Conservation (phyloP, 2,888 invertebrate genomes). For the Dynastes tityus region DNA sequence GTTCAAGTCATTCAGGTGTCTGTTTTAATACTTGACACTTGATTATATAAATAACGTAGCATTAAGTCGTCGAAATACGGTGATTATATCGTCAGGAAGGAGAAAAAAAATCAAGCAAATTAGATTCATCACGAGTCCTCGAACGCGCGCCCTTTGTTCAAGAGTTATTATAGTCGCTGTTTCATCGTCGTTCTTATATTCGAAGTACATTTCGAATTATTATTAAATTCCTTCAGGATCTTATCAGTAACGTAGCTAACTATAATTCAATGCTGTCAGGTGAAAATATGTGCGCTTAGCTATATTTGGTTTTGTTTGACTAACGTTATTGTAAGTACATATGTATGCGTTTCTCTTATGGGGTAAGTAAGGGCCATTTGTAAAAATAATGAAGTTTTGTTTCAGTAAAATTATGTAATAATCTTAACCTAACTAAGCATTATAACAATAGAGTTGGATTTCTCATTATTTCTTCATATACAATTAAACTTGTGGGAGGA, state of each 20-base stretch:
- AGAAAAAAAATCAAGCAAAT: constrained; percentile 53
- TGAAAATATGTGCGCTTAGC: neutral
- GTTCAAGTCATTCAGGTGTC: constrained; percentile 62
- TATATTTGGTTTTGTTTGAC: neutral
- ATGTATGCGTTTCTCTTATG: too few species aligned
- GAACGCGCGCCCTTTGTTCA: constrained; percentile 49
- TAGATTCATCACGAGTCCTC: constrained; percentile 55
- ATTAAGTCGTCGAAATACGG: constrained; percentile 61
- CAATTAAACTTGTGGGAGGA: too few species aligned
- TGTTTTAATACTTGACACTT: constrained; percentile 64
- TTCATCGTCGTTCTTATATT: constrained; percentile 13
- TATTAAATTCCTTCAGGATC: constrained; percentile 39
- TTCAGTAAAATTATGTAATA: too few species aligned
- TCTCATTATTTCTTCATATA: too few species aligned
- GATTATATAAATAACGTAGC: constrained; percentile 65
- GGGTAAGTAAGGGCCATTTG: too few species aligned
- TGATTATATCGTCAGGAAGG: constrained; percentile 52
- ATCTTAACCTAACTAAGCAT: too few species aligned
- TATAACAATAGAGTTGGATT: too few species aligned
- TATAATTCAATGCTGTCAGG: constrained; percentile 4
- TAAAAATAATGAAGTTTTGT: too few species aligned
- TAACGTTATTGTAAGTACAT: neutral
- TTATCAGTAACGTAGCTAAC: constrained; percentile 28
- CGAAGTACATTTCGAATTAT: constrained; percentile 49
- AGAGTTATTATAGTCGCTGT: constrained; percentile 52